These are phyloP conservation scores for Patella depressa DNA, from an alignment of 2,888 invertebrate species.

Conservation along the genomic window DNA sequence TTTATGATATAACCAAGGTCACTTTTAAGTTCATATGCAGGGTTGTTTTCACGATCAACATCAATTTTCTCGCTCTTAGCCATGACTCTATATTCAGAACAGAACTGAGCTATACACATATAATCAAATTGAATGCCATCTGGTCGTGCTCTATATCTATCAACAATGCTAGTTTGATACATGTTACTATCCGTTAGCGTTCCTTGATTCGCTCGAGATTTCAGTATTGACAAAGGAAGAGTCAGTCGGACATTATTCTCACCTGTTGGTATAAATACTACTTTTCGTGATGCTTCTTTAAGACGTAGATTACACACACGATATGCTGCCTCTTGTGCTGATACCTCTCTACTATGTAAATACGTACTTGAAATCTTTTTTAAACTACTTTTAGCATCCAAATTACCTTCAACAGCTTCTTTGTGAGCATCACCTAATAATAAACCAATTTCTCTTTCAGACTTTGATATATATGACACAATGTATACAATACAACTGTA, in stretches of 20 bases:
- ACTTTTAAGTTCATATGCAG: not conserved
- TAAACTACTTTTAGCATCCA: conserved; percentile 24
- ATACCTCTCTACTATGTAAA: conserved; percentile 34
- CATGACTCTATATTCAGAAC: conserved; percentile 22
- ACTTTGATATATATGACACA: conserved; percentile 45
- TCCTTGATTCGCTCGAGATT: no score
- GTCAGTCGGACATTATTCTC: conserved; percentile 13
- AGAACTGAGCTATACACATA: conserved; percentile 15
- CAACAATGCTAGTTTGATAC: conserved; percentile 14
- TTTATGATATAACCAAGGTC: conserved; percentile 12
- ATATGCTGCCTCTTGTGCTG: conserved; percentile 31
- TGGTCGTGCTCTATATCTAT: not conserved
- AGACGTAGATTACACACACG: conserved; percentile 28
- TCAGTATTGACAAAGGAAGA: not conserved
- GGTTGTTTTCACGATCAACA: not conserved
- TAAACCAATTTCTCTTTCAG: conserved; percentile 30
- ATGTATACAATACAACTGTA: conserved; percentile 37
- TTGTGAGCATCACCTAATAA: conserved; percentile 28
- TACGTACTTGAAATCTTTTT: conserved; percentile 26
- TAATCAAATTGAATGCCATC: not conserved
- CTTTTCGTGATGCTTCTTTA: conserved; percentile 28
- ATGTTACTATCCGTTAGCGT: not conserved
- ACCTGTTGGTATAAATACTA: conserved; percentile 30
- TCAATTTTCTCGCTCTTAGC: conserved; percentile 4
- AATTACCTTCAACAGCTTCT: conserved; percentile 29